phyloP scores from a whole-genome alignment of 2,113 vertebrate species.

The Pelecanus crispus region DNA sequence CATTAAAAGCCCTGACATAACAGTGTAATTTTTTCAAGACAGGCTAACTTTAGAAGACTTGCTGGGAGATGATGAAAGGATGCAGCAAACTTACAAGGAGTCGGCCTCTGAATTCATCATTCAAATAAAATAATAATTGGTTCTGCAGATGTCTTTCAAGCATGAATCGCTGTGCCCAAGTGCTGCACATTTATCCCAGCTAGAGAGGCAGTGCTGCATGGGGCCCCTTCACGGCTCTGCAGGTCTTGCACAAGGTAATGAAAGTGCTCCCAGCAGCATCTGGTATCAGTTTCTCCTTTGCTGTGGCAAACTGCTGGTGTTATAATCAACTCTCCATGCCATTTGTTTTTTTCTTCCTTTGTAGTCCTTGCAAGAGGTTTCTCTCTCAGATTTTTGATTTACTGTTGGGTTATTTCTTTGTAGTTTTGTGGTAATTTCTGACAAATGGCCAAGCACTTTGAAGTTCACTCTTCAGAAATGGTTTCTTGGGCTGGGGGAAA shows the following conservation, averaged over 20 bases:
- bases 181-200: neutral
- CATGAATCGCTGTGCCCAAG: neutral
- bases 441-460: neutral
- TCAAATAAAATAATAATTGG: slow-evolving; percentile 35
- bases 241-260: slow-evolving; percentile 49
- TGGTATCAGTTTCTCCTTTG: slow-evolving; percentile 56
- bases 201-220: neutral
- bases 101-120: neutral
- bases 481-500: neutral
- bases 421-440: slow-evolving; percentile 27
- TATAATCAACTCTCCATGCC: slow-evolving; percentile 45
- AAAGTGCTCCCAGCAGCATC: slow-evolving; percentile 53
- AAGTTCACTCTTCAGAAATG: neutral
- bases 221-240: slow-evolving; percentile 14
- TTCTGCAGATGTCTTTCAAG: neutral
- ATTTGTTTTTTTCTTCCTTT: slow-evolving; percentile 41
- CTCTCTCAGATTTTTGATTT: slow-evolving; percentile 47
- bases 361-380: slow-evolving; percentile 31
- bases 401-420: slow-evolving; percentile 36
- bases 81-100: slow-evolving; percentile 4
- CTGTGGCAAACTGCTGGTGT: slow-evolving; percentile 47
- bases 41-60: slow-evolving; percentile 12
- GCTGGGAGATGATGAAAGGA: slow-evolving; percentile 22
- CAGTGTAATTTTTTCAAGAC: neutral
- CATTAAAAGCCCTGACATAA: slow-evolving; percentile 2